Evolutionary conservation across 37 sponge, comb jelly and placozoan genomes (phyloP), one percentile per base, ranked within the genome.

Genomic region (Ianthella basta): DNA sequence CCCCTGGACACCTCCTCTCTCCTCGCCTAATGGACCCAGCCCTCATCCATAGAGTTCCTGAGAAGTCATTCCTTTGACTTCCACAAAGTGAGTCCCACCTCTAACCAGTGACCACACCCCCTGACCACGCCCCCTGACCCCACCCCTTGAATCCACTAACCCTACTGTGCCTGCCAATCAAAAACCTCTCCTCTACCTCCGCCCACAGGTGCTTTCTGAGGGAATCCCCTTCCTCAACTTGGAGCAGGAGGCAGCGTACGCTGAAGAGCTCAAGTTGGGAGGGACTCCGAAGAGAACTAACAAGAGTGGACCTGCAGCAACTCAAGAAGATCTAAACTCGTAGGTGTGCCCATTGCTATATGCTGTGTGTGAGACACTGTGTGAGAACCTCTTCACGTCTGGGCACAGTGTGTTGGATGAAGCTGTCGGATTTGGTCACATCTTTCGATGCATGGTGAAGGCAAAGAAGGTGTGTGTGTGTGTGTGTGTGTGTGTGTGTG

Each of bases 141-240:
- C 50, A 44, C 50, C 50, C 50, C 50, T 44, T 44, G 8, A 10
- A 44, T 8, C 50, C 3, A 44, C 3, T 3, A 10, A 44, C 50
- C 23, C 41, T 36, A 30, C 20, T 83, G 15, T 56, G 27, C 73
- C 19, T 2, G 39, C 27, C 25, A 73, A 21, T 0, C 21, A 27
- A 15, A 16, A 44, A 44, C 8, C 50, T 44, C 50, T 10, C 50
- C 50, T 44, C 6, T 44, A 44, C 5, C 0, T 56, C n/a, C 13
- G 8, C 4, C 2, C 57, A 6, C 30, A 90, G 89, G 29, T 88
- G 56, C 60, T 91, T 27, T 83, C 88, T 63, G 79, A 83, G 14
- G 94, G 94, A 19, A 91, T 94, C 21, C 85, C 88, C 61, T 91
- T 86, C 68, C 56, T 91, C 16, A 89, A 84, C 60, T 41, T 38